phyloP scores from a whole-genome alignment of 2,113 vertebrate species.

The Bothrops jararaca region DNA sequence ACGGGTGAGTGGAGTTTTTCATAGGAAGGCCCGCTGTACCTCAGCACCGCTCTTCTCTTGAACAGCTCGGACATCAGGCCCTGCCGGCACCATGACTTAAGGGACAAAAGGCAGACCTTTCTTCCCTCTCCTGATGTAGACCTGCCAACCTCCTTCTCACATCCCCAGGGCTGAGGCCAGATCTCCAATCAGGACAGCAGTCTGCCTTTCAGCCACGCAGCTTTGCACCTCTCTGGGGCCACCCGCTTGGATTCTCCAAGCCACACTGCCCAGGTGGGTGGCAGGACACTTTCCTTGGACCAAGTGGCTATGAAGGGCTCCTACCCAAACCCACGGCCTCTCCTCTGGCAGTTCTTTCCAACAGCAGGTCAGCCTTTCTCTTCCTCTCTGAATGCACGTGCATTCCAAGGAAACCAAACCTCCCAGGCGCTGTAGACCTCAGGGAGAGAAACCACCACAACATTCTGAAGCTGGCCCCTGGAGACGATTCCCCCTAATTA shows the following conservation, averaged over 20 bases:
- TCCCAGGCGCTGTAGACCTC: slow-evolving; percentile 34
- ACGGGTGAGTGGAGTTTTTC: background rate
- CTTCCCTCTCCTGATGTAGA: background rate
- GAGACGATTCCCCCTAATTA: slow-evolving; percentile 56
- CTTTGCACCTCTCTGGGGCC: background rate
- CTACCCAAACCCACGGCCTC: background rate
- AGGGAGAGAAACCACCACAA: slow-evolving; percentile 35
- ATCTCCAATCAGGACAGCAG: too few species aligned
- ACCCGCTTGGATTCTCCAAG: background rate
- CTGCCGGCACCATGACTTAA: background rate
- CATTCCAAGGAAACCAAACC: slow-evolving; percentile 18
- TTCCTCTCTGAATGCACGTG: background rate
- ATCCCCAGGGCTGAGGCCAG: background rate
- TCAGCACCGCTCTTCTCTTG: background rate
- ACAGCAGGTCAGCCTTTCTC: background rate
- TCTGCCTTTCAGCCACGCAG: background rate
- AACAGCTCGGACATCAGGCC: background rate
- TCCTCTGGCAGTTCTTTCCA: slow-evolving; percentile 6
- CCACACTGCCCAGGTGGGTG: background rate
- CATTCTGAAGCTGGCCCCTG: slow-evolving; percentile 40
- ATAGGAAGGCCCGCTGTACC: background rate
- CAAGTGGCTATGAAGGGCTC: background rate
- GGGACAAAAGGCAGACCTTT: background rate
- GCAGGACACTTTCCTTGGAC: slow-evolving; percentile 1
- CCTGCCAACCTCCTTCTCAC: background rate